Evolutionary conservation across 2,113 vertebrate species (phyloP), one percentile per base, ranked within the genome.

Genomic region (Balaeniceps rex): DNA sequence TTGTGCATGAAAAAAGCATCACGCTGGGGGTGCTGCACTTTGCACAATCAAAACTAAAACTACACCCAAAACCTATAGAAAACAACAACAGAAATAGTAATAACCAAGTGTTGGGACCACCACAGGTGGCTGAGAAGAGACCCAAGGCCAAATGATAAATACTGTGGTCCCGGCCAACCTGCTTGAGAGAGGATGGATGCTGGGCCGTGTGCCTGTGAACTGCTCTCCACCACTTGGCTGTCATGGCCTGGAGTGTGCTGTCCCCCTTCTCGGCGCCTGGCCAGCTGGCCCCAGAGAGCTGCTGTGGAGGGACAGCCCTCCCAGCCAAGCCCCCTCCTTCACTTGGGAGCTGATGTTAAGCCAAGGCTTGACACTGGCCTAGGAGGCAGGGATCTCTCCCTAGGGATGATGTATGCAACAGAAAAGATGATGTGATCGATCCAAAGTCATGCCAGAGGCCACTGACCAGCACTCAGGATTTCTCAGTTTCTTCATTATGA

Each of bases 291-390:
- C 25, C 47, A 44, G 36, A 42, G 9, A 65, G 31, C 24, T 29
- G 29, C 1, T 0, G 0, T 8, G 28, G 2, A 33, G 26, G 7
- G 7, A 60, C 19, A 91, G 25, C 8, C 1, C 8, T 36, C 22
- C 23, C 19, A 57, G 49, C 7, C 42, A 92, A 88, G 23, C 4
- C 17, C 72, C 14, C 46, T 38, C 33, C 55, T 87, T 52, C 46
- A 7, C 60, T 15, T 38, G 31, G 19, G 17, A 91, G 33, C 13
- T 80, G 66, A 71, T 23, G 33, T 66, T 33, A 83, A 85, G 51
- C 19, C 60, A 65, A 51, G 33, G 18, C 2, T 7, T 54, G 52
- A 66, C 74, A 65, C 0, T 21, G 17, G 40, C 31, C 36, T 69
- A 52, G 17, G 60, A 84, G 47, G 31, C 51, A 75, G n/a, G 7